Conservation (phyloP, 2,888 invertebrate species). For the Ichneumoninae sp. region DNA sequence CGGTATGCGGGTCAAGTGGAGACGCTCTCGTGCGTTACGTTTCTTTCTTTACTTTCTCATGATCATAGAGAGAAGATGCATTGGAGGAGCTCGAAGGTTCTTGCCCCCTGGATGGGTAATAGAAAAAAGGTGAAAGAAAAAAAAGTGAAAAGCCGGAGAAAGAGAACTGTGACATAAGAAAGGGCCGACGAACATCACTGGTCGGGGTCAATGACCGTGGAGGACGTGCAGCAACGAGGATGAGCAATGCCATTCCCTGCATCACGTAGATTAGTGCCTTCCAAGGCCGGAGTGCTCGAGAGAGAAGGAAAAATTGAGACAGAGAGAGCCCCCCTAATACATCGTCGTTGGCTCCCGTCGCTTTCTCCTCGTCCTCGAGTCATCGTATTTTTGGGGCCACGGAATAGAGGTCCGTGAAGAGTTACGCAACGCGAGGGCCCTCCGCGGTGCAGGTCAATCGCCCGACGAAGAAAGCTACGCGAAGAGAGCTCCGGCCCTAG, state of each 20-base stretch:
- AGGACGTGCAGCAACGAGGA: conserved; percentile 32
- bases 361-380: conserved; percentile 52
- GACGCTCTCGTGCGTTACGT: not conserved
- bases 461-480: conserved; percentile 61
- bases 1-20: conserved; percentile 26
- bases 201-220: conserved; percentile 45
- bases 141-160: conserved; percentile 13
- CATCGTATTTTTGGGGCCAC: conserved; percentile 25
- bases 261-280: conserved; percentile 40
- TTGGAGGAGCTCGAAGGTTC: conserved; percentile 6
- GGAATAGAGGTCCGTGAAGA: not conserved
- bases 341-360: conserved; percentile 25
- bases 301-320: not conserved
- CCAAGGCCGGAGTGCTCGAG: conserved; percentile 53
- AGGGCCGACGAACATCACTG: conserved; percentile 11
- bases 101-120: conserved; percentile 2
- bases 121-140: conserved; percentile 5
- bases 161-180: conserved; percentile 46
- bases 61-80: not conserved
- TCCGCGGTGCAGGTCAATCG: conserved; percentile 37
- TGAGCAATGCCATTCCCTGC: conserved; percentile 26
- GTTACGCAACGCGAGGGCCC: conserved; percentile 19
- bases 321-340: conserved; percentile 31
- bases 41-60: conserved; percentile 16
- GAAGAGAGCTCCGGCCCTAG: conserved; percentile 5